Conservation (phyloP, 2,888 invertebrate genomes). For the Pterobdella sp. region DNA sequence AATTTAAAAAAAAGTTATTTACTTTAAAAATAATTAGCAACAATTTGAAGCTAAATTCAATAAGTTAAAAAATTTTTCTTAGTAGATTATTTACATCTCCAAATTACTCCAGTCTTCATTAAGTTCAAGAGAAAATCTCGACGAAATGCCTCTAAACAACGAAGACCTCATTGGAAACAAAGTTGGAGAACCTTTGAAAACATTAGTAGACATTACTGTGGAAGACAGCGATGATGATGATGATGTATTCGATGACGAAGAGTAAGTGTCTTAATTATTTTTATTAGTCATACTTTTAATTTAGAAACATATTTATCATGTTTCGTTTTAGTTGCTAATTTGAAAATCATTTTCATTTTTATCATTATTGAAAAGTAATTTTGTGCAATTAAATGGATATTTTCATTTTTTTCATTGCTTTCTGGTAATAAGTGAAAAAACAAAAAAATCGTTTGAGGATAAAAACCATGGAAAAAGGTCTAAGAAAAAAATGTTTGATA, state of each 20-base stretch:
- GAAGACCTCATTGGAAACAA: neutral
- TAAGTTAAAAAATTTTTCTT: neutral
- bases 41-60: neutral
- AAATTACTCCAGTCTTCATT: neutral
- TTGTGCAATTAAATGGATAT: no score
- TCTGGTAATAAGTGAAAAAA: neutral
- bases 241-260: neutral
- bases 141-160: neutral
- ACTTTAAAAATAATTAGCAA: neutral
- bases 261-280: neutral
- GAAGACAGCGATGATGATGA: neutral
- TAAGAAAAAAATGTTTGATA: neutral
- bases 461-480: neutral
- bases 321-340: neutral
- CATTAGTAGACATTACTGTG: neutral
- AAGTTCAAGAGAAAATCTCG: neutral
- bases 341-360: neutral
- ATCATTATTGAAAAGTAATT: neutral
- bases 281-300: neutral
- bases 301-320: no score
- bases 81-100: no score
- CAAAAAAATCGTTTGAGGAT: neutral
- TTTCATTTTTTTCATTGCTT: neutral
- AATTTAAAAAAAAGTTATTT: neutral
- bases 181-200: neutral